Conservation (phyloP, 2,113 vertebrate genomes). For the Corynorhinus townsendii region DNA sequence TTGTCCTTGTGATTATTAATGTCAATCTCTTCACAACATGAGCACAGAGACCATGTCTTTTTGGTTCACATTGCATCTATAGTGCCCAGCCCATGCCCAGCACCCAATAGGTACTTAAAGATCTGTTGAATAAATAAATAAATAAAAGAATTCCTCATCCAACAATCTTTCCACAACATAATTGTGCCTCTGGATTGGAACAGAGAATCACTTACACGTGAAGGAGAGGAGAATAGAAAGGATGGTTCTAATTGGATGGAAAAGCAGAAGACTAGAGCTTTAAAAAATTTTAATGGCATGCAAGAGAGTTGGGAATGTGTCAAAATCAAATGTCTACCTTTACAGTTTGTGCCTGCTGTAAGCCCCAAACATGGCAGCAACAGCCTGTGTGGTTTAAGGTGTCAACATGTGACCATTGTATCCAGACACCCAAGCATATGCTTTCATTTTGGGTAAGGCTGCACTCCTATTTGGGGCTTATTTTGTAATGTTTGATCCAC, state of each 20-base stretch:
- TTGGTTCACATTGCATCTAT: neutral
- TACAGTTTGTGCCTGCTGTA: neutral
- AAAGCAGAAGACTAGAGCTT: neutral
- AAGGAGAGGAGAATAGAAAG: neutral
- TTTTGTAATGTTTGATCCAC: conserved; percentile 32
- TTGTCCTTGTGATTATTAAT: neutral
- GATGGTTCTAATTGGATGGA: neutral
- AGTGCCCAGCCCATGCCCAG: neutral
- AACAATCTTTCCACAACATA: neutral
- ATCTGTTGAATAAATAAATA: neutral
- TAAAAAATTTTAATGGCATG: neutral
- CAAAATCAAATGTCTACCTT: neutral
- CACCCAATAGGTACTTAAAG: neutral
- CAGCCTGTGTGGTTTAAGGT: neutral
- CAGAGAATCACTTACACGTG: neutral
- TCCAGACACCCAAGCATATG: neutral
- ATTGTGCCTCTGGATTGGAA: neutral
- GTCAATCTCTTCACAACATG: neutral
- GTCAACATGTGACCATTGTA: neutral
- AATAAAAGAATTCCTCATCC: neutral
- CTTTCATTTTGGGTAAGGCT: conserved; percentile 6
- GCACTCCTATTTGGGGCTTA: neutral
- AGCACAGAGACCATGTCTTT: neutral
- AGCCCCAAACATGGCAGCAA: neutral
- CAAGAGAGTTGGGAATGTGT: neutral